Evolutionary conservation across 2,797 vertebrate species (phyloP), one percentile per base, ranked within the genome.

Genomic region (Peromyscus melanophrys): DNA sequence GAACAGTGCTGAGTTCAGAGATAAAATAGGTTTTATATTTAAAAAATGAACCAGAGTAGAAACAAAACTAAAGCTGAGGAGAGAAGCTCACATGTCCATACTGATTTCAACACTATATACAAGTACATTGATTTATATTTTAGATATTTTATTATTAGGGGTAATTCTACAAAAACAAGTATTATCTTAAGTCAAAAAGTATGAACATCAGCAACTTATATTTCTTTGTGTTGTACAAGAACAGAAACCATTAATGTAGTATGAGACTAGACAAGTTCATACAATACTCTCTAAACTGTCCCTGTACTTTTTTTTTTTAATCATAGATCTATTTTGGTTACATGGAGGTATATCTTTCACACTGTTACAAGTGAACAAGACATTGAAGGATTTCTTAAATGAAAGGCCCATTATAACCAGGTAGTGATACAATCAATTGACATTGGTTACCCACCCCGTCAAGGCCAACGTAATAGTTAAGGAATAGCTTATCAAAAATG

Each of bases 291-390:
- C 96, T 95, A 97, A 98, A 98, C 92, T 97, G 96, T 98, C 98
- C 98, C 98, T 98, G 98, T 97, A 97, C 97, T 97, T 98, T 98
- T 97, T 94, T 57, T 59, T 59, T 59, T 9, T 2, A 97, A 77
- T 92, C 96, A 98, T 88, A 94, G 97, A 98, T 98, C 96, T 98
- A 98, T 98, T 99, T 99, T 99, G 98, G 98, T 98, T 98, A 98
- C 93, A 97, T 94, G 89, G 98, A 99, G 98, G 99, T 99, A 98
- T 98, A 98, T 98, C 96, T 98, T 98, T 98, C 91, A 97, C 98
- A 98, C 91, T 96, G 92, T 98, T 98, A 97, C 95, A 96, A 98
- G 91, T 97, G 96, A 98, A 95, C 98, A 97, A 98, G 95, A 97
- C 88, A 96, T 90, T 89, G 97, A 92, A 96, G 71, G 97, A 97